Evolutionary conservation across 2,113 vertebrate genomes (phyloP).

Genomic region (Trichechus manatus): DNA sequence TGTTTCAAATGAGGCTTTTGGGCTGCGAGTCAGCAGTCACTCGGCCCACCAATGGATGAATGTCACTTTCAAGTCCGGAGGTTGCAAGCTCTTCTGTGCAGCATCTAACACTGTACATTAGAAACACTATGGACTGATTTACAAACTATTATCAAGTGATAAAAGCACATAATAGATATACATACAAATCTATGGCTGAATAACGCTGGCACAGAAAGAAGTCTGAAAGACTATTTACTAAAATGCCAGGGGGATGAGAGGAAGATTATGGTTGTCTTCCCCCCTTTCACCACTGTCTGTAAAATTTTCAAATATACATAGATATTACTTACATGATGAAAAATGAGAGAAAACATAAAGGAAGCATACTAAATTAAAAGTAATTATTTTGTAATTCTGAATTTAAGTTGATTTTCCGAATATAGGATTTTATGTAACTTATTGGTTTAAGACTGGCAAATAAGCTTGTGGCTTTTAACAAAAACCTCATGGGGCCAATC

Average conservation of each 20-base stretch:
- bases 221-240: background rate
- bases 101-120: background rate
- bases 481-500: background rate
- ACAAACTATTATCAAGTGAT: background rate
- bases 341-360: background rate
- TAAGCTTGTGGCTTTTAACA: constrained; percentile 14
- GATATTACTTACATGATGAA: constrained; percentile 10
- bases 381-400: background rate
- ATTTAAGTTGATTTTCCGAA: constrained; percentile 52
- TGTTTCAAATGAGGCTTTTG: background rate
- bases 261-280: background rate
- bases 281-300: background rate
- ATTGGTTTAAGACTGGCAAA: background rate
- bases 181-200: background rate
- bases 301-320: background rate
- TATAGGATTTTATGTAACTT: background rate
- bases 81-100: background rate
- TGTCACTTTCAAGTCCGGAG: background rate
- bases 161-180: background rate
- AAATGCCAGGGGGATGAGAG: background rate
- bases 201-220: background rate
- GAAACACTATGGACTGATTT: background rate
- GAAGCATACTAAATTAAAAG: constrained; percentile 50
- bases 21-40: background rate
- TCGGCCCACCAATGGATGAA: background rate